A percentile compares a stretch with the other conserved stretches of the same genome.
Conservation (phyloP, 2,113 vertebrate species). For the Urocitellus parryii region DNA sequence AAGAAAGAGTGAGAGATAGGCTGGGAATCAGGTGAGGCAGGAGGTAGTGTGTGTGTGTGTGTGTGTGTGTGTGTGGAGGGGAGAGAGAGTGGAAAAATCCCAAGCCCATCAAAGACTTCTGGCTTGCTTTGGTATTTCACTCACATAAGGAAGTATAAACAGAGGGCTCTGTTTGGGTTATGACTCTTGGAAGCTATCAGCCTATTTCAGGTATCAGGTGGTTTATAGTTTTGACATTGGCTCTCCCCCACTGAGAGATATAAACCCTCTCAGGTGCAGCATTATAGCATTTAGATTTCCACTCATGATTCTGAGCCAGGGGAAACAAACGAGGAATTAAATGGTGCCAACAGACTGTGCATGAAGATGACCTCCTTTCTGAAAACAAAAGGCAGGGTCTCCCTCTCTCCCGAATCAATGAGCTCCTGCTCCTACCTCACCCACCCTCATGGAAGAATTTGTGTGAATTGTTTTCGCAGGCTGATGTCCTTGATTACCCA, state of each 20-base stretch:
- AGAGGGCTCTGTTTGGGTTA: conserved; percentile 65
- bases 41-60: background rate
- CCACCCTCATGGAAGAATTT: background rate
- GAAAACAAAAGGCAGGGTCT: background rate
- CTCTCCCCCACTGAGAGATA: background rate
- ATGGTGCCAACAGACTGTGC: background rate
- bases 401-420: background rate
- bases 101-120: conserved; percentile 60
- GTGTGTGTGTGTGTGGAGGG: background rate
- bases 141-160: conserved; percentile 77
- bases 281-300: background rate
- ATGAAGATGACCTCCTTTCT: background rate
- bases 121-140: conserved; percentile 71
- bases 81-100: conserved; percentile 53
- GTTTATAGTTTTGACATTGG: conserved; percentile 61
- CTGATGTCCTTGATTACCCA: background rate
- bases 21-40: background rate
- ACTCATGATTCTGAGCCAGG: background rate
- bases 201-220: conserved; percentile 63
- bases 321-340: background rate
- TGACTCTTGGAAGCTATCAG: conserved; percentile 64
- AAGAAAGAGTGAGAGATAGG: background rate
- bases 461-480: background rate
- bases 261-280: conserved; percentile 53
- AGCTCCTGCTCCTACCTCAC: too few relatives aligned